Evolutionary conservation across 2,113 vertebrate species (phyloP).

Genomic region (Festucalex cinctus): DNA sequence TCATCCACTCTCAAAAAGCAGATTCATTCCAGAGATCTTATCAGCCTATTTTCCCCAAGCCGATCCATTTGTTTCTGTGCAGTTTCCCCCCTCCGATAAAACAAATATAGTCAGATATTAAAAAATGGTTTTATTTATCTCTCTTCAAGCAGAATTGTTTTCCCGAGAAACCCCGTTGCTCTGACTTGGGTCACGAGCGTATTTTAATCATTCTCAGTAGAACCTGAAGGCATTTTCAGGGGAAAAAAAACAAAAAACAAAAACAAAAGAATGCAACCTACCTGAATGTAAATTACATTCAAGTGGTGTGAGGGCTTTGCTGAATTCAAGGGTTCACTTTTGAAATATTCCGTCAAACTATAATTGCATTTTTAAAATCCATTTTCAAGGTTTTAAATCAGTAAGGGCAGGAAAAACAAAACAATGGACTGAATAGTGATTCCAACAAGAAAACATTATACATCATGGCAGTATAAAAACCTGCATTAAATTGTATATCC

Average conservation of each 20-base stretch:
- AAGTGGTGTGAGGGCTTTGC: conserved; percentile 11
- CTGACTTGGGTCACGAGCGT: conserved; percentile 12
- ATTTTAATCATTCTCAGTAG: conserved; percentile 25
- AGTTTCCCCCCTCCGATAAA: background rate
- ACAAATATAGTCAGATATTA: background rate
- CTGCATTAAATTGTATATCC: background rate
- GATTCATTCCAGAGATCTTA: conserved; percentile 1
- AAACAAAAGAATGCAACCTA: conserved; percentile 16
- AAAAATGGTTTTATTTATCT: conserved; percentile 1
- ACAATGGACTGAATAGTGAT: conserved; percentile 24
- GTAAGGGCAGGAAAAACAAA: conserved; percentile 6
- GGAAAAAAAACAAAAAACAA: too few relatives aligned
- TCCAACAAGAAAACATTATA: background rate
- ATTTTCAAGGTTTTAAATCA: conserved; percentile 17
- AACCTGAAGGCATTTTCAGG: conserved; percentile 14
- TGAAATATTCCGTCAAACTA: conserved; percentile 29
- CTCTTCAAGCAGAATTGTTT: conserved; percentile 13
- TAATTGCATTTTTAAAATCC: conserved; percentile 26
- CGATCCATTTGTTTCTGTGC: conserved; percentile 6
- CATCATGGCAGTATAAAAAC: background rate
- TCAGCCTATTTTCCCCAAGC: background rate
- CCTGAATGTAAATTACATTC: conserved; percentile 9
- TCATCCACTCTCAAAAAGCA: background rate
- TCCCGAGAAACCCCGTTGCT: conserved; percentile 3
- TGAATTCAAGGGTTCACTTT: background rate